Evolutionary conservation across 2,888 invertebrate genomes (phyloP).

Genomic region (Tetramorium bicarinatum): DNA sequence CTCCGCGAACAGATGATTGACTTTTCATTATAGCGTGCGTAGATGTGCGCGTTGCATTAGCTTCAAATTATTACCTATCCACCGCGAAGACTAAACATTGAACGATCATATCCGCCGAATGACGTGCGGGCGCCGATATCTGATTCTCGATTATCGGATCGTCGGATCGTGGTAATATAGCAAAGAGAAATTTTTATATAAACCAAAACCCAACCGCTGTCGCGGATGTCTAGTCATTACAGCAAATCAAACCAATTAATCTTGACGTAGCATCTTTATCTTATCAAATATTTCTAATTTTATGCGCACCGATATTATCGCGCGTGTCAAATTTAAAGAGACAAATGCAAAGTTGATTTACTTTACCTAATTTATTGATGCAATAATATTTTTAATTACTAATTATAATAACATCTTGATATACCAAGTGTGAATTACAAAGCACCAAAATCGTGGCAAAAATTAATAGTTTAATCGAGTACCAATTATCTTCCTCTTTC

Average conservation of each 20-base stretch:
- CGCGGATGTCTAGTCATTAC: constrained; percentile 8
- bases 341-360: neutral
- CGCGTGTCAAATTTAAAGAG: neutral
- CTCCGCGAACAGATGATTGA: constrained; percentile 45
- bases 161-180: constrained; percentile 22
- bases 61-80: constrained; percentile 49
- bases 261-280: constrained; percentile 17
- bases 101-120: constrained; percentile 35
- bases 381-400: too few relatives aligned
- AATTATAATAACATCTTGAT: neutral
- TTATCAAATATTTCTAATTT: neutral
- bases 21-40: constrained; percentile 41
- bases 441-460: neutral
- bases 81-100: constrained; percentile 34
- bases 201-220: neutral
- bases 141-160: constrained; percentile 35
- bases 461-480: constrained; percentile 1
- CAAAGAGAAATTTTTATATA: constrained; percentile 23
- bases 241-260: constrained; percentile 37
- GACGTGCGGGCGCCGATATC: constrained; percentile 33
- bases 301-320: neutral
- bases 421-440: neutral
- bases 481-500: neutral
- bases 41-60: constrained; percentile 18
- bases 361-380: constrained; percentile 15